Evolutionary conservation across 2,797 vertebrate species (phyloP).

Genomic region (Caiman crocodilus): DNA sequence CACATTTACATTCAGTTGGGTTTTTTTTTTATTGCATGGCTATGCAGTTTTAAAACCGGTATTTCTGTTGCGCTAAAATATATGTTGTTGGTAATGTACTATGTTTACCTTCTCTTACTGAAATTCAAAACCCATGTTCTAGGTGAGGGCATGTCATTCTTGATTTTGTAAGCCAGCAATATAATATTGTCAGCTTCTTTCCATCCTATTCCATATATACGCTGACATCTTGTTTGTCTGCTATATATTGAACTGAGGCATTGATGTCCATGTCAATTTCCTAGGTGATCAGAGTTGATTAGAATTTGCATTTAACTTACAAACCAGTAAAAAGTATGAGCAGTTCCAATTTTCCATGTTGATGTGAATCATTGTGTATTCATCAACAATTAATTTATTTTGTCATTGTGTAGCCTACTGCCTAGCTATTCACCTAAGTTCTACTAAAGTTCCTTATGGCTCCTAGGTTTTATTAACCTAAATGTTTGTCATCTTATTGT

Average conservation of each 20-base stretch:
- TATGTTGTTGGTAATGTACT: background rate
- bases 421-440: background rate
- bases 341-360: background rate
- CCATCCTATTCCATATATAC: background rate
- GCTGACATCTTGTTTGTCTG: background rate
- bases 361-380: background rate
- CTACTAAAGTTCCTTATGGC: background rate
- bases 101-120: background rate
- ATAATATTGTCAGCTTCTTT: background rate
- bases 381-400: background rate
- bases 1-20: background rate
- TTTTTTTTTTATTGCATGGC: background rate
- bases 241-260: background rate
- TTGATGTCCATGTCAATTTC: background rate
- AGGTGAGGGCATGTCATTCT: accelerated
- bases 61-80: background rate
- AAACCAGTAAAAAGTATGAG: background rate
- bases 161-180: accelerated
- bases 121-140: background rate
- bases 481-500: background rate
- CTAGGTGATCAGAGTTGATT: background rate
- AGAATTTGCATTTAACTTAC: background rate
- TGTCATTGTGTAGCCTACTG: background rate
- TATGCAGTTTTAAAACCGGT: conserved; percentile 25
- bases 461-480: background rate